A percentile compares a stretch with the other conserved stretches of the same genome.
Evolutionary conservation across 2,113 vertebrate genomes (phyloP).

Genomic region (Sceloporus tristichus): DNA sequence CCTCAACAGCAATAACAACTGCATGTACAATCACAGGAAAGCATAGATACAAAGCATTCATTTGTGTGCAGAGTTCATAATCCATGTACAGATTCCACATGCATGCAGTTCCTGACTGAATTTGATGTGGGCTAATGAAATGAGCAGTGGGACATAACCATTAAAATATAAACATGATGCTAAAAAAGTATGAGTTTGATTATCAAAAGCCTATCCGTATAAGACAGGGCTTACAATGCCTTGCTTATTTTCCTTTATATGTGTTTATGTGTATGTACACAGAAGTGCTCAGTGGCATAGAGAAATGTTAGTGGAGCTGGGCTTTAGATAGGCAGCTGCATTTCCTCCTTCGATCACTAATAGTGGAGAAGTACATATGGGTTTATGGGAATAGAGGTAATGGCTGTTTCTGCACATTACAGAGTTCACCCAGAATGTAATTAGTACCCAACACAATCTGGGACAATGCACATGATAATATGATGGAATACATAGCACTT

Average conservation of each 20-base stretch:
- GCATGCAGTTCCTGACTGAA: background rate
- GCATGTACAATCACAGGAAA: background rate
- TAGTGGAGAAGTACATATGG: constrained; percentile 11
- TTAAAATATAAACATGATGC: constrained; percentile 4
- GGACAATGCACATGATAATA: background rate
- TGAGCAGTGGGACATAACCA: background rate
- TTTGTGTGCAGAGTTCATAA: background rate
- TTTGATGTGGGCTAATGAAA: background rate
- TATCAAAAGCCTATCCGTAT: background rate
- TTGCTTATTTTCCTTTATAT: constrained; percentile 6
- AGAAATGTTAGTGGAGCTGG: background rate
- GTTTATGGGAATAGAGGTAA: background rate
- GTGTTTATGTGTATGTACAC: background rate
- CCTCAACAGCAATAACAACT: no score
- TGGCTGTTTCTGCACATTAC: background rate
- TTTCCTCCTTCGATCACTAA: constrained; percentile 20
- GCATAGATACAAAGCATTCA: background rate
- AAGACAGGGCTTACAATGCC: background rate
- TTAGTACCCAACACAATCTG: background rate
- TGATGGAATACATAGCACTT: no score
- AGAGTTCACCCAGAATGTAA: background rate
- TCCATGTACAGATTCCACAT: background rate
- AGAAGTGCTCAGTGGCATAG: background rate
- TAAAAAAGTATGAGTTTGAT: background rate
- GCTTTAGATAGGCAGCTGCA: constrained; percentile 11